Percentiles rank a stretch among this genome's conserved stretches.
Evolutionary conservation across 2,888 invertebrate species (phyloP).

Genomic region (Iselma pallidipennis): DNA sequence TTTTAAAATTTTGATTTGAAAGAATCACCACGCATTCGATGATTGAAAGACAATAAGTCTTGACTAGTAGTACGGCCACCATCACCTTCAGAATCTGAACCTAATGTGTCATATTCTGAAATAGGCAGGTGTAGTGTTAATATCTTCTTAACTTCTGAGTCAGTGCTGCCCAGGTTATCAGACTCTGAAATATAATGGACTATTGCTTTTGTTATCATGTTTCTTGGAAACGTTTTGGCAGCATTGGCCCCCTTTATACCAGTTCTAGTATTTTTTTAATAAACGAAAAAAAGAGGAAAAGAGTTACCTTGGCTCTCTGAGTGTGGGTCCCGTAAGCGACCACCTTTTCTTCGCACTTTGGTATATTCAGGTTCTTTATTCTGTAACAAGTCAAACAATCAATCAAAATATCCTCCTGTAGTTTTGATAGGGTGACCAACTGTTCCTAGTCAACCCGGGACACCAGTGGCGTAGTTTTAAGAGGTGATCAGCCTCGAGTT

Average conservation of each 20-base stretch:
- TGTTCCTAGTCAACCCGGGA: too few relatives aligned
- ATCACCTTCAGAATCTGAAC: constrained; percentile 79
- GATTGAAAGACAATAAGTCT: constrained; percentile 60
- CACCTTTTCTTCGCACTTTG: constrained; percentile 82
- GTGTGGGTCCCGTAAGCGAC: constrained; percentile 76
- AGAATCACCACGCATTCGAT: constrained; percentile 57
- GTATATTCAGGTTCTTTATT: constrained; percentile 82
- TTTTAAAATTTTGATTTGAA: neutral
- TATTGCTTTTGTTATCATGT: constrained; percentile 27
- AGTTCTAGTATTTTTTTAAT: neutral
- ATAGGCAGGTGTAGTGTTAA: constrained; percentile 90
- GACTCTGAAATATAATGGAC: constrained; percentile 69
- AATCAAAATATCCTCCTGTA: neutral
- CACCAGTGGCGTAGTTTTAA: too few relatives aligned
- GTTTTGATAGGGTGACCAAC: too few relatives aligned
- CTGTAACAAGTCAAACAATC: constrained; percentile 52
- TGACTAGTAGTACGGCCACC: constrained; percentile 66
- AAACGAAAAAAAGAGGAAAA: neutral
- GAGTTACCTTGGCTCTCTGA: constrained; percentile 80
- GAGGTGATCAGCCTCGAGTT: too few relatives aligned
- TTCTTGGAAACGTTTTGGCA: constrained; percentile 29
- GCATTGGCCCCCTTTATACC: constrained; percentile 44
- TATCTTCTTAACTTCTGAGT: constrained; percentile 93
- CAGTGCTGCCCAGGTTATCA: constrained; percentile 93
- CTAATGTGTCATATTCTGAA: constrained; percentile 88